Evolutionary conservation across 2,888 invertebrate genomes (phyloP).

Genomic region (Lasioglossum calceatum): DNA sequence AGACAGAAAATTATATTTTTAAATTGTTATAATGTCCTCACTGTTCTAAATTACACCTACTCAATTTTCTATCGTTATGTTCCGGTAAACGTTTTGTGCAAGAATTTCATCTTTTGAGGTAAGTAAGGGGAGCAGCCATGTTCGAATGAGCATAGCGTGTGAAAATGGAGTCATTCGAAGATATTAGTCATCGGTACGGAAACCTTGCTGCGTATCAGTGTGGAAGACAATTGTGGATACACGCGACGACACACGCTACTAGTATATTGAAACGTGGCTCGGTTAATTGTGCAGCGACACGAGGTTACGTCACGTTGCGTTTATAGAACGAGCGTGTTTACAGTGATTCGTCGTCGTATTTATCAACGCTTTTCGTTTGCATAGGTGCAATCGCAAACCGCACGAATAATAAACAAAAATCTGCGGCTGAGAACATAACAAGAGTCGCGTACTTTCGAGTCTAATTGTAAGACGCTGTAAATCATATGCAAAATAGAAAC

Average conservation of each 20-base stretch:
- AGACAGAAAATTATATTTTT: too few species aligned
- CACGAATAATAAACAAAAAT: neutral
- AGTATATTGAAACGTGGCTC: constrained; percentile 17
- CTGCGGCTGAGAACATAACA: neutral
- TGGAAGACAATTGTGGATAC: neutral
- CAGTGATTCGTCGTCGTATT: neutral
- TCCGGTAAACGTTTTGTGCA: neutral
- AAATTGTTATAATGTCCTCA: too few species aligned
- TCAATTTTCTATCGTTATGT: neutral
- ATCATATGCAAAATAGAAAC: too few species aligned
- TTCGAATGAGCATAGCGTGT: neutral
- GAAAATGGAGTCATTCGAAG: neutral
- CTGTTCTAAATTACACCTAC: too few species aligned
- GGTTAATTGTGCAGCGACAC: constrained; percentile 14
- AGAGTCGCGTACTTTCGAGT: neutral
- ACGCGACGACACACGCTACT: neutral
- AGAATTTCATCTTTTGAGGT: neutral
- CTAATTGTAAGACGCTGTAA: neutral
- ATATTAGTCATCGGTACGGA: constrained; percentile 2
- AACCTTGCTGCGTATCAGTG: neutral
- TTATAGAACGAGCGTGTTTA: constrained; percentile 40
- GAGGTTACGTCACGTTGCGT: constrained; percentile 27
- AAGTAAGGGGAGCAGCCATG: neutral
- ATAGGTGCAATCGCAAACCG: neutral
- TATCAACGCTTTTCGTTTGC: neutral